Conservation (phyloP, 2,888 invertebrate genomes). For the Bugulina stolonifera region DNA sequence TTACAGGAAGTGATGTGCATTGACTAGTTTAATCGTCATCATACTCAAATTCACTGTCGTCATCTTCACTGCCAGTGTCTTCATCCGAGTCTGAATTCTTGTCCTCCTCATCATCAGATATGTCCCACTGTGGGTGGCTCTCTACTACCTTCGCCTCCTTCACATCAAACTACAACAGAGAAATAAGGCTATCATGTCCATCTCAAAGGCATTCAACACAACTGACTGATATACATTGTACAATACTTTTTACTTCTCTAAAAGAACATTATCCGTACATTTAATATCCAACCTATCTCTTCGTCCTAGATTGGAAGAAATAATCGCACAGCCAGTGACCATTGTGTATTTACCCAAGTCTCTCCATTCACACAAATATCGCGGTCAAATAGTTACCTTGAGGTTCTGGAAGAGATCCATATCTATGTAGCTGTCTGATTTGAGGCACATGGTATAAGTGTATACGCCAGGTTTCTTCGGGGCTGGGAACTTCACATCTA, state of each 20-base stretch:
- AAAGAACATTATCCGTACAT: too few species aligned
- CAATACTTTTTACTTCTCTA: too few species aligned
- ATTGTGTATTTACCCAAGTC: too few species aligned
- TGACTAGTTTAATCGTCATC: constrained; percentile 25
- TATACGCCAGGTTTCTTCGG: constrained; percentile 88
- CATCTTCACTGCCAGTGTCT: constrained; percentile 56
- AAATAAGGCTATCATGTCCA: too few species aligned
- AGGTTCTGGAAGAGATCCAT: constrained; percentile 92
- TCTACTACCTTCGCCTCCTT: constrained; percentile 88
- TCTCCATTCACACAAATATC: too few species aligned
- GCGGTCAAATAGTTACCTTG: constrained; percentile 57
- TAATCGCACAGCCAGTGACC: too few species aligned
- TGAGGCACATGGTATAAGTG: constrained; percentile 80
- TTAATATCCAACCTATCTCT: too few species aligned
- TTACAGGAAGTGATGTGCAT: neutral
- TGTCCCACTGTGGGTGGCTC: constrained; percentile 94
- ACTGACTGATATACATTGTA: too few species aligned
- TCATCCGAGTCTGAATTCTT: constrained; percentile 59
- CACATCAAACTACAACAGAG: constrained; percentile 70
- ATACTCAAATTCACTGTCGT: constrained; percentile 45
- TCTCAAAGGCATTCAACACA: too few species aligned
- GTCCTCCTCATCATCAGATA: constrained; percentile 78
- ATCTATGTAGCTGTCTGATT: constrained; percentile 94
- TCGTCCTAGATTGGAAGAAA: too few species aligned
- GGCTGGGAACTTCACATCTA: constrained; percentile 89